Evolutionary conservation across 2,113 vertebrate species (phyloP).

Genomic region (Fregetta grallaria): DNA sequence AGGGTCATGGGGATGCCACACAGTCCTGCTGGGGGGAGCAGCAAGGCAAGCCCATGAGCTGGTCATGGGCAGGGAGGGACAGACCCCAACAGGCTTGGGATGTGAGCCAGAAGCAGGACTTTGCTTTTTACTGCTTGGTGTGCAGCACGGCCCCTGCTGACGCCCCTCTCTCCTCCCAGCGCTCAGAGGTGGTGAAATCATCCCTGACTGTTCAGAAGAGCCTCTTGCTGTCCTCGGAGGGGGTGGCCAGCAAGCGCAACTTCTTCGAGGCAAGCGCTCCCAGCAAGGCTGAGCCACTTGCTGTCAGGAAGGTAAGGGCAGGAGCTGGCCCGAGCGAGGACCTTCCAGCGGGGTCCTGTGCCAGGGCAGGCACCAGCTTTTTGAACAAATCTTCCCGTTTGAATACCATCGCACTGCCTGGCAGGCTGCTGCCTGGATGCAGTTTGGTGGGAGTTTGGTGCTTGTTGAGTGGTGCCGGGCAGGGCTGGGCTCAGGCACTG

Average conservation of each 20-base stretch:
- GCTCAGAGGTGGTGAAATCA: conserved; percentile 73
- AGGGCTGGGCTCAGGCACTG: background rate
- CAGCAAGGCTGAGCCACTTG: background rate
- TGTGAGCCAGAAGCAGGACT: background rate
- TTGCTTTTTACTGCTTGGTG: background rate
- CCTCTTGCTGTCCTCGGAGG: conserved; percentile 73
- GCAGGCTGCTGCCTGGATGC: background rate
- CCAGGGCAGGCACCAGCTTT: background rate
- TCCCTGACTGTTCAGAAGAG: conserved; percentile 72
- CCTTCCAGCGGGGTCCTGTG: background rate
- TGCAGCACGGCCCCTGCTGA: background rate
- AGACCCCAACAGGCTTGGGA: background rate
- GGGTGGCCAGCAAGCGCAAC: conserved; percentile 87
- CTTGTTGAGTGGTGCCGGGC: background rate
- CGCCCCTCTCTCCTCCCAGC: conserved; percentile 57
- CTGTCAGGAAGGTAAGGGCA: conserved; percentile 71
- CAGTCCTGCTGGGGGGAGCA: background rate
- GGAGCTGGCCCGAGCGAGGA: background rate
- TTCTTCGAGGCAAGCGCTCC: conserved; percentile 83
- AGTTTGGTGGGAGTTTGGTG: background rate
- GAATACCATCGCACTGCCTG: accelerated
- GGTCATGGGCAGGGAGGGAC: background rate
- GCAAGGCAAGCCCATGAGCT: background rate
- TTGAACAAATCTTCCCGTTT: background rate
- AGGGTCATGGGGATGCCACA: background rate